These are phyloP conservation scores for Anorthoa munda DNA, from an alignment of 2,888 invertebrate species.

Conservation along the genomic window DNA sequence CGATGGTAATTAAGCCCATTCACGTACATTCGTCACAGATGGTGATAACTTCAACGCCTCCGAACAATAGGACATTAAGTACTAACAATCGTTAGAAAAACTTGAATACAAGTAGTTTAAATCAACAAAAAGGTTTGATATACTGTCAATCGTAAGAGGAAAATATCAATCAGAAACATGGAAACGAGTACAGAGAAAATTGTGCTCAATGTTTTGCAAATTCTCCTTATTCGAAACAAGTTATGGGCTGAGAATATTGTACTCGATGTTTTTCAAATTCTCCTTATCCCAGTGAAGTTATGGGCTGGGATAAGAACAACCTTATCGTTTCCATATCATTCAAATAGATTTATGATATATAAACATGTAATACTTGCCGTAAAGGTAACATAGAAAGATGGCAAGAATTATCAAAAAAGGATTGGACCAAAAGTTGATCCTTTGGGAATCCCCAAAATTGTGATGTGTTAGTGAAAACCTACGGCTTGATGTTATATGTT, in stretches of 20 bases:
- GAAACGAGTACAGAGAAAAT: constrained; percentile 46
- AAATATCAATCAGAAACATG: constrained; percentile 44
- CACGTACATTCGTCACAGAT: constrained; percentile 30
- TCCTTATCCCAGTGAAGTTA: constrained; percentile 21
- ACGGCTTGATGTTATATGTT: background rate
- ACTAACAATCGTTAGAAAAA: constrained; percentile 36
- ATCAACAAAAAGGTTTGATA: constrained; percentile 55
- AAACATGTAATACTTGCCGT: background rate
- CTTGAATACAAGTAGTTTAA: constrained; percentile 36
- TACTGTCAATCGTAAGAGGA: constrained; percentile 25
- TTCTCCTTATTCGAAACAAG: constrained; percentile 18
- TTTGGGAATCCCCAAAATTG: background rate
- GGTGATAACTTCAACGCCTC: constrained; percentile 43
- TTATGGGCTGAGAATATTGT: constrained; percentile 34
- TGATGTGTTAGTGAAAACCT: background rate
- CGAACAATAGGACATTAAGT: constrained; percentile 57
- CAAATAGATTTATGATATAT: background rate
- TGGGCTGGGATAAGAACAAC: constrained; percentile 21
- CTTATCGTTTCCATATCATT: background rate
- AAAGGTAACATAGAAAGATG: background rate
- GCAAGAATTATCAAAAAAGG: background rate
- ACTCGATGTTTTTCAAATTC: constrained; percentile 26
- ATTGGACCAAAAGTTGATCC: background rate
- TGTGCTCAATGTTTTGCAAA: constrained; percentile 17
- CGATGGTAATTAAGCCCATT: constrained; percentile 22